A percentile compares a stretch with the other conserved stretches of the same genome.
Evolutionary conservation across 2,113 vertebrate species (phyloP).

Genomic region (Sander vitreus): DNA sequence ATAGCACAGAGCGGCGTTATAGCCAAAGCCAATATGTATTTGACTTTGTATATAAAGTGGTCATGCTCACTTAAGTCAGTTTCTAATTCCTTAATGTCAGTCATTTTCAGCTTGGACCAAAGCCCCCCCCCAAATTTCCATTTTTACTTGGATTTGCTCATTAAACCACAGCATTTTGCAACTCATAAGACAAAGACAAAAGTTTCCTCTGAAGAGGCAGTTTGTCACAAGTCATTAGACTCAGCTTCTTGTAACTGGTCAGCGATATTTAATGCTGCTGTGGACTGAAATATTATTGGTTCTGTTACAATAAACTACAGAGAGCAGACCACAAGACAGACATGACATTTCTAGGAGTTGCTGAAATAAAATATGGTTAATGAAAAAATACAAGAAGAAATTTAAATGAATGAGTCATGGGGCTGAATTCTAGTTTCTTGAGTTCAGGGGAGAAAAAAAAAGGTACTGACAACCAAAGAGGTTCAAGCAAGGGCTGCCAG

Average conservation of each 20-base stretch:
- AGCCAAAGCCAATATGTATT: constrained; percentile 25
- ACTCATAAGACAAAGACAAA: constrained; percentile 13
- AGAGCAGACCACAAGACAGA: background rate
- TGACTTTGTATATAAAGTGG: constrained; percentile 21
- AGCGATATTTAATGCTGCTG: background rate
- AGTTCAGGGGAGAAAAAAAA: constrained; percentile 3
- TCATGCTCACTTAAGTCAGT: constrained; percentile 18
- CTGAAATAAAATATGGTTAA: constrained; percentile 24
- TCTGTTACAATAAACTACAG: constrained; percentile 10
- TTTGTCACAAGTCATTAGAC: constrained; percentile 17
- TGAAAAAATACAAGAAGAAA: constrained; percentile 29
- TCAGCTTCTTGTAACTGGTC: constrained; percentile 8
- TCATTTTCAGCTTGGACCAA: constrained; percentile 22
- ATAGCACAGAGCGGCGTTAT: constrained; percentile 62
- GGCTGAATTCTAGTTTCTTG: background rate
- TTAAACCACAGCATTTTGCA: constrained; percentile 25
- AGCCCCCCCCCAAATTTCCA: background rate
- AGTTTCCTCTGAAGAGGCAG: background rate
- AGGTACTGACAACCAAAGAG: constrained; percentile 4
- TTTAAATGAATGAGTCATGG: background rate
- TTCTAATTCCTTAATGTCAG: constrained; percentile 20
- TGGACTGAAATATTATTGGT: background rate
- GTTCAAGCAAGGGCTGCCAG: constrained; percentile 34
- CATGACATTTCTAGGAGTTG: constrained; percentile 24
- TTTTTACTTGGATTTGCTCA: constrained; percentile 25